These are phyloP conservation scores for Anguilla megastoma DNA, from an alignment of 2,797 vertebrate genomes.

Conservation along the genomic window DNA sequence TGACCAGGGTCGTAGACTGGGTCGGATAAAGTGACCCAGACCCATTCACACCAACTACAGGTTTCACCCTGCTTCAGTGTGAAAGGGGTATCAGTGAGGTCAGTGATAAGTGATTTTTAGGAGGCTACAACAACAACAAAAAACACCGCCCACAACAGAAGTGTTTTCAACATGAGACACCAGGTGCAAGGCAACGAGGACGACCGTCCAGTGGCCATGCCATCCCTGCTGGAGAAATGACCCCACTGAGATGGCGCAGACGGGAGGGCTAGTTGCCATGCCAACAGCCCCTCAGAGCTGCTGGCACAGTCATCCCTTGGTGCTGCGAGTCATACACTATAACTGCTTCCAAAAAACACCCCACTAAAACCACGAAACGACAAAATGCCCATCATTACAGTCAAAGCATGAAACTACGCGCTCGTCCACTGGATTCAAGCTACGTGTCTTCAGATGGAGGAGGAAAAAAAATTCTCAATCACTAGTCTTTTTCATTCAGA, in stretches of 20 bases:
- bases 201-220: background rate
- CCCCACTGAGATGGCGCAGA: background rate
- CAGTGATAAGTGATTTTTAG: no score
- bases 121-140: no score
- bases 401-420: constrained; percentile 29
- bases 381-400: background rate
- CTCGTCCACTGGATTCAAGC: constrained; percentile 41
- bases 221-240: background rate
- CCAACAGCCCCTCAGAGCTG: background rate
- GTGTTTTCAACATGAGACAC: background rate
- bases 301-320: background rate
- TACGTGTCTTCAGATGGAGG: constrained; percentile 34
- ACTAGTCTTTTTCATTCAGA: constrained; percentile 38
- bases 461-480: constrained; percentile 1
- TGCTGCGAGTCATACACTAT: background rate
- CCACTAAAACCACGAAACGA: background rate
- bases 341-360: background rate
- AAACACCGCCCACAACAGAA: background rate
- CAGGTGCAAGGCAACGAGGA: background rate
- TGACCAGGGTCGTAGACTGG: no score
- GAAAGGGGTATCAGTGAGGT: no score
- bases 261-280: background rate
- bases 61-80: no score
- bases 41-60: no score
- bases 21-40: no score